phyloP scores from a whole-genome alignment of 2,888 invertebrate genomes.

The Eristalinus aeneus region DNA sequence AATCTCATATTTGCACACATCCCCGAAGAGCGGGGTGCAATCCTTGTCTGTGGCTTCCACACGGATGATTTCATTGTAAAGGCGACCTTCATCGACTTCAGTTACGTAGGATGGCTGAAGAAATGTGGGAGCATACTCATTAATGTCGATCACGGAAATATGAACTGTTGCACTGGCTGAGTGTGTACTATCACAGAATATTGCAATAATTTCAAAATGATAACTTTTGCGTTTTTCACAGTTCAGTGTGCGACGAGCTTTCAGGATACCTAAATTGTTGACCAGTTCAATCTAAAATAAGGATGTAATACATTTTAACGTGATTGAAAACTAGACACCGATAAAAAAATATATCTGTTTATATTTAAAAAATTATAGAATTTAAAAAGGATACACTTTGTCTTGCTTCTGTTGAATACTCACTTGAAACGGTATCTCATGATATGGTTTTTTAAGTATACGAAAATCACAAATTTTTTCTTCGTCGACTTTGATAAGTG shows the following conservation, averaged over 20 bases:
- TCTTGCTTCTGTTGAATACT: constrained; percentile 69
- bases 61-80: constrained; percentile 94
- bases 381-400: too few species aligned
- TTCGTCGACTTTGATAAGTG: constrained; percentile 92
- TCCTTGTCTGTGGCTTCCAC: constrained; percentile 96
- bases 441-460: constrained; percentile 95
- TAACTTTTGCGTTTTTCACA: constrained; percentile 97
- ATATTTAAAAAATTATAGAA: too few species aligned
- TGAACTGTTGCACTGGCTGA: constrained; percentile 95
- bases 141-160: constrained; percentile 97
- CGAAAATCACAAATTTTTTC: constrained; percentile 92
- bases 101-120: constrained; percentile 94
- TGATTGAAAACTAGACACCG: neutral
- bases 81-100: constrained; percentile 91
- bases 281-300: constrained; percentile 85
- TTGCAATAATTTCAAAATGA: constrained; percentile 97
- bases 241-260: constrained; percentile 91
- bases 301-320: too few species aligned
- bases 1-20: constrained; percentile 98
- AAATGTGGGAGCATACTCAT: constrained; percentile 97
- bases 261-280: constrained; percentile 89
- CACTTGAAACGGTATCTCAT: constrained; percentile 95
- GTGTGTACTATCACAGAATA: constrained; percentile 93
- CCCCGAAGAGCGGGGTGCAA: constrained; percentile 95
- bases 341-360: too few species aligned